Evolutionary conservation across 2,888 invertebrate genomes (phyloP).

Genomic region (Nebria salina): DNA sequence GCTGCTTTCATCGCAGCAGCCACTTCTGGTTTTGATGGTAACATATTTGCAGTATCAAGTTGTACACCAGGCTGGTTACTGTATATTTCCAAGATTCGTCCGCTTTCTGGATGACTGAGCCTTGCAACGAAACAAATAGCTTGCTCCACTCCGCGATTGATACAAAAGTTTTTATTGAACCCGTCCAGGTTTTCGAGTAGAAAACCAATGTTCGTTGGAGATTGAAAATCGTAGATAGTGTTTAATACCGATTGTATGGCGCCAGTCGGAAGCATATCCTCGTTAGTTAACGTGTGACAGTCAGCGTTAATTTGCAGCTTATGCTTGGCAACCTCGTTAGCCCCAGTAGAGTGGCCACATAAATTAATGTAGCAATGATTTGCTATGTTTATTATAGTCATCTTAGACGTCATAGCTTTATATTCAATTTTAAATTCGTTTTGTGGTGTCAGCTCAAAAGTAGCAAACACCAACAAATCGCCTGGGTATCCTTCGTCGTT

Average conservation of each 20-base stretch:
- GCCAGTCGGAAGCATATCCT: slow-evolving; percentile 77
- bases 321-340: slow-evolving; percentile 73
- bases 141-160: slow-evolving; percentile 69
- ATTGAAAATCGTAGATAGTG: slow-evolving; percentile 77
- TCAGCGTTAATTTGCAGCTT: slow-evolving; percentile 79
- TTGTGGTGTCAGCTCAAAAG: slow-evolving; percentile 76
- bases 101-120: slow-evolving; percentile 72
- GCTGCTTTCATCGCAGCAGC: not conserved
- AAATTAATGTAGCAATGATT: slow-evolving; percentile 91
- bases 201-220: slow-evolving; percentile 58
- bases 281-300: slow-evolving; percentile 74
- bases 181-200: slow-evolving; percentile 67
- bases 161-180: slow-evolving; percentile 83
- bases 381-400: slow-evolving; percentile 86
- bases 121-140: slow-evolving; percentile 72
- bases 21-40: slow-evolving; percentile 22
- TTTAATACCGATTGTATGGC: slow-evolving; percentile 75
- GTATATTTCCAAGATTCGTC: slow-evolving; percentile 80
- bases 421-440: slow-evolving; percentile 80
- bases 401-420: slow-evolving; percentile 77
- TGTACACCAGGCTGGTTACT: slow-evolving; percentile 90
- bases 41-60: slow-evolving; percentile 81
- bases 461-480: slow-evolving; percentile 73
- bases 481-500: slow-evolving; percentile 91
- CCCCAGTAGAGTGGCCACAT: slow-evolving; percentile 82